Percentiles rank a stretch among this genome's conserved stretches.
Evolutionary conservation across 2,888 invertebrate genomes (phyloP).

Genomic region (Diploptera punctata): DNA sequence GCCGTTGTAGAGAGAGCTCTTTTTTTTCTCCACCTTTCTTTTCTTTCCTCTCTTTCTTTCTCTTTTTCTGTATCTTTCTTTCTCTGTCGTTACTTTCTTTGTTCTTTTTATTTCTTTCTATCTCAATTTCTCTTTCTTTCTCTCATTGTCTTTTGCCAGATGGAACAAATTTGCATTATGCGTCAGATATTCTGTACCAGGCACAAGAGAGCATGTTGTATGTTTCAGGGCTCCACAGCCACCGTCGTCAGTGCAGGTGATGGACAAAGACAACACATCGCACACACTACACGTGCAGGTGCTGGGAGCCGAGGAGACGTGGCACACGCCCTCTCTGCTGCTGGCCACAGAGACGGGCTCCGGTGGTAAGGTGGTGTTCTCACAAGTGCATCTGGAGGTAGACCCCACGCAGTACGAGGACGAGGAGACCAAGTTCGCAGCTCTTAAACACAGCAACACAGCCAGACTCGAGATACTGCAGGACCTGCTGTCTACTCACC

Average conservation of each 20-base stretch:
- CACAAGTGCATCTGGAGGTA: constrained; percentile 75
- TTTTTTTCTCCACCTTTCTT: no score
- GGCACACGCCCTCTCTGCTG: constrained; percentile 84
- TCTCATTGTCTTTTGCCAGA: no score
- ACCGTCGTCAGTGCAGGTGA: constrained; percentile 50
- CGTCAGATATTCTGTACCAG: no score
- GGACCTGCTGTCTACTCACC: constrained; percentile 73
- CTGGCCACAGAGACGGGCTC: constrained; percentile 67
- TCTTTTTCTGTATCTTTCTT: no score
- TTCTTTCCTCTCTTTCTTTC: no score
- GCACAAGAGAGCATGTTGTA: no score
- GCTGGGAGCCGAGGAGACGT: constrained; percentile 83
- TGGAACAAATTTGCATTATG: no score
- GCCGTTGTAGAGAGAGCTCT: no score
- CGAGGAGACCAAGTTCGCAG: constrained; percentile 64
- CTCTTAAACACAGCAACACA: constrained; percentile 67
- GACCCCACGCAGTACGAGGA: constrained; percentile 72
- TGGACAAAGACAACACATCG: constrained; percentile 60
- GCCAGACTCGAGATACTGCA: constrained; percentile 80
- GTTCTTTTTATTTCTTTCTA: no score
- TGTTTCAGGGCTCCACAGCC: constrained; percentile 44
- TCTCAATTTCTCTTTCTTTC: no score
- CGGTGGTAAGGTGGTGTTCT: constrained; percentile 30
- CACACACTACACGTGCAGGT: constrained; percentile 79
- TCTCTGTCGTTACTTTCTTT: no score